phyloP scores from a whole-genome alignment of 2,113 vertebrate species.

The Laticauda laticaudata region DNA sequence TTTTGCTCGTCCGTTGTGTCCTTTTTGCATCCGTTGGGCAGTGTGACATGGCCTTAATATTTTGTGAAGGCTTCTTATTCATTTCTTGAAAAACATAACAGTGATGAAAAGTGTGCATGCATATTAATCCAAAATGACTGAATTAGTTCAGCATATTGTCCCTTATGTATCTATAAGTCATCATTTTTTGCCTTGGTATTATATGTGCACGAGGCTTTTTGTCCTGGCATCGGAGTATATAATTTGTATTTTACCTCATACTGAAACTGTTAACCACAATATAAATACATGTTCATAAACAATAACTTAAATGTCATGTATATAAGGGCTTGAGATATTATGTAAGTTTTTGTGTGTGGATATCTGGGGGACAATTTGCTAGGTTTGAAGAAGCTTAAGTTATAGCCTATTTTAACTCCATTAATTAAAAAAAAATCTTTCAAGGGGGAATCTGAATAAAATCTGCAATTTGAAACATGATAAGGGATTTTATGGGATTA shows the following conservation, averaged over 20 bases:
- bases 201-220: background rate
- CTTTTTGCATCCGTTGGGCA: too few species aligned
- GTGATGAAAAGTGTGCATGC: background rate
- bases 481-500: background rate
- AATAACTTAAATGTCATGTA: background rate
- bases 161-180: background rate
- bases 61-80: background rate
- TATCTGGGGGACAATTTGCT: too few species aligned
- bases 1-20: too few species aligned
- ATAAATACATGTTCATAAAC: background rate
- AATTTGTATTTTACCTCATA: background rate
- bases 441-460: conserved; percentile 5
- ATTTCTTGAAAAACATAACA: background rate
- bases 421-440: background rate
- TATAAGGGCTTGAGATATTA: background rate
- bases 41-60: too few species aligned
- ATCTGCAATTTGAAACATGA: background rate
- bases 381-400: background rate
- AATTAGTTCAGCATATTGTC: background rate
- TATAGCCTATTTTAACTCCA: background rate
- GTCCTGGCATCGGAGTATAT: background rate
- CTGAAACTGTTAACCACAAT: background rate
- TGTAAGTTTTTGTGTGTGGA: background rate
- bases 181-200: background rate
- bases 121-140: background rate